A percentile compares a stretch with the other conserved stretches of the same genome.
phyloP scores from a whole-genome alignment of 2,888 invertebrate genomes.

The Branchipolynoe longqiensis region DNA sequence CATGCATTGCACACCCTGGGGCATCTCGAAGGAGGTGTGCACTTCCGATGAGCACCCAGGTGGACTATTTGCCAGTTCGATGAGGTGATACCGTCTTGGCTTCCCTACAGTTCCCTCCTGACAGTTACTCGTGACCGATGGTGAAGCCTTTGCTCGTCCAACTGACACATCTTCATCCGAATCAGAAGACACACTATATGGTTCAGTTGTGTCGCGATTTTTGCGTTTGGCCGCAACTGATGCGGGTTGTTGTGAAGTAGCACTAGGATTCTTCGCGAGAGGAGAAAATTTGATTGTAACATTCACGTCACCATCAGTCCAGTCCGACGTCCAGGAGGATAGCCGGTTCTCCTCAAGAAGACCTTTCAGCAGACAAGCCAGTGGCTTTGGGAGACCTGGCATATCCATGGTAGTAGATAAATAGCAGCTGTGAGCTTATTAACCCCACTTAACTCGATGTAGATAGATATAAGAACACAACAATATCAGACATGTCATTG shows the following conservation, averaged over 20 bases:
- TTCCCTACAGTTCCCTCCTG: neutral
- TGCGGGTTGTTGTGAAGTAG: neutral
- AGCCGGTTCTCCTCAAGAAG: constrained; percentile 26
- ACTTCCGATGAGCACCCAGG: neutral
- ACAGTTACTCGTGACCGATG: neutral
- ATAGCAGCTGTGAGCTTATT: neutral
- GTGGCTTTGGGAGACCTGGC: constrained; percentile 9
- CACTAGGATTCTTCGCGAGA: neutral
- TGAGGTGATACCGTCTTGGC: neutral
- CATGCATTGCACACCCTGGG: neutral
- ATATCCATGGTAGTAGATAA: neutral
- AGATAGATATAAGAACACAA: too few relatives aligned
- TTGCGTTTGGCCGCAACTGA: neutral
- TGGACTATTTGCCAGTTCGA: neutral
- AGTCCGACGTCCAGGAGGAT: constrained; percentile 50
- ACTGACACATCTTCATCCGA: neutral
- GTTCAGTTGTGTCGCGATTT: too few relatives aligned
- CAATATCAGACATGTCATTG: too few relatives aligned
- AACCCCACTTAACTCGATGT: too few relatives aligned
- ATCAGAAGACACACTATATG: too few relatives aligned
- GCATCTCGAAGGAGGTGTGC: neutral
- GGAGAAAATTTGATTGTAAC: neutral
- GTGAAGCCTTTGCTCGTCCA: neutral
- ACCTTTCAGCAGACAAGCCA: constrained; percentile 12
- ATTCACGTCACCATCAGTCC: constrained; percentile 27